A percentile compares a stretch with the other conserved stretches of the same genome.
Evolutionary conservation across 2,113 vertebrate species (phyloP).

Genomic region (Lepus americanus): DNA sequence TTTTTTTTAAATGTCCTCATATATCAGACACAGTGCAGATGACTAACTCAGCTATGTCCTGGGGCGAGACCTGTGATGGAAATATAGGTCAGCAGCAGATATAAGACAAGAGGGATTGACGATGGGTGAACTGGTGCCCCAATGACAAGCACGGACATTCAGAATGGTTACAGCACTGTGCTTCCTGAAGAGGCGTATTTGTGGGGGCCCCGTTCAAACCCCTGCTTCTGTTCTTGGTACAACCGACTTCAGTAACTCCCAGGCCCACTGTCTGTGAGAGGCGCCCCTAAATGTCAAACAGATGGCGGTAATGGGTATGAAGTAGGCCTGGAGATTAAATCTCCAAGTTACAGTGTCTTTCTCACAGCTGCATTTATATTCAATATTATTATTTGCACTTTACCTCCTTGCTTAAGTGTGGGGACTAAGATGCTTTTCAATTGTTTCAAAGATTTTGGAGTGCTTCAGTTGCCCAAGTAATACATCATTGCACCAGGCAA

Average conservation of each 20-base stretch:
- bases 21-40: neutral
- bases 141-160: neutral
- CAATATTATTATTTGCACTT: constrained; percentile 53
- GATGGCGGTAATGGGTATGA: constrained; percentile 57
- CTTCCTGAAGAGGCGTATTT: neutral
- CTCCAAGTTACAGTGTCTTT: constrained; percentile 52
- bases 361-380: constrained; percentile 11
- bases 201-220: neutral
- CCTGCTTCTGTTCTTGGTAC: constrained; percentile 7
- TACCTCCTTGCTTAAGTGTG: constrained; percentile 44
- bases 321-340: constrained; percentile 59
- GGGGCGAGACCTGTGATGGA: neutral
- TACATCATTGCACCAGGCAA: constrained; percentile 43
- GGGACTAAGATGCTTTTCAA: constrained; percentile 54
- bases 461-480: constrained; percentile 43
- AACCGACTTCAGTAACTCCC: neutral
- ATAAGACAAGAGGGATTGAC: neutral
- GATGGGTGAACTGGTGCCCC: neutral
- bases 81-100: neutral
- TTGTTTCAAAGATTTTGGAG: constrained; percentile 47
- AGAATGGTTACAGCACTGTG: neutral
- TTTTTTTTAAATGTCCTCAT: too few species aligned
- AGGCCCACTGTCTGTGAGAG: neutral
- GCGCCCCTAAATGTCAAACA: constrained; percentile 66
- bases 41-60: neutral